Base-by-base conservation (phyloP, 2,888 invertebrate species). In the Leptinotarsa rubiginosa region DNA sequence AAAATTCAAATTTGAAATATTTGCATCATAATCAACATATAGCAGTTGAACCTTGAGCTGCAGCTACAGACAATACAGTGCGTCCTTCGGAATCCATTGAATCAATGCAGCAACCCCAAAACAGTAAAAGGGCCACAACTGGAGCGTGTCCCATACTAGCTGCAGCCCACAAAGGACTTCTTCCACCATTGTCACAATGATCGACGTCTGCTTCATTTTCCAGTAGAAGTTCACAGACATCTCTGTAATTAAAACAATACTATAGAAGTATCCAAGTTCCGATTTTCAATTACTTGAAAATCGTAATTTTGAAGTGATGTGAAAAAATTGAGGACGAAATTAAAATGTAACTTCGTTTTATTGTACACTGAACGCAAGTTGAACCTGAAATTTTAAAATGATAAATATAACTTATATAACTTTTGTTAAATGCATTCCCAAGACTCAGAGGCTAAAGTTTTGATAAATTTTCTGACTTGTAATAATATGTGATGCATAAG, bases 81-180 rank as follows among this genome's bases (percentile, higher is more conserved):
- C 98, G 91, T 0, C 98, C 98, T 87, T 97, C 97, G 4, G 93
- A 92, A 88, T 98, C 98, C 90, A 98, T 97, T 83, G 93, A 94
- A 88, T 98, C 98, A 70, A 97, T 96, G 84, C 96, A 96, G 77
- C 97, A 97, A 56, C 97, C 97, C 97, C 97, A 97, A 89, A 97
- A 97, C 78, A 98, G 90, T 79, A 98, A 89, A 79, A 97, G 90
- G 18, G 95, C 93, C 1, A 97, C 95, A 1, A 97, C 94, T 16
- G 93, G 91, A 31, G 96, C 94, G 87, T 97, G 97, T 0, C 97
- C 97, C 88, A 97, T 97, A 15, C 96, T 95, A 10, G 97, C 97
- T 0, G 97, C 97, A 12, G 97, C 97, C 94, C 97, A 97, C 78
- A 97, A 89, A 3, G 96, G 96, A 1, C 95, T 95, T 68, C 96